Evolutionary conservation across 2,797 vertebrate genomes (phyloP).

Genomic region (Lagorchestes hirsutus): DNA sequence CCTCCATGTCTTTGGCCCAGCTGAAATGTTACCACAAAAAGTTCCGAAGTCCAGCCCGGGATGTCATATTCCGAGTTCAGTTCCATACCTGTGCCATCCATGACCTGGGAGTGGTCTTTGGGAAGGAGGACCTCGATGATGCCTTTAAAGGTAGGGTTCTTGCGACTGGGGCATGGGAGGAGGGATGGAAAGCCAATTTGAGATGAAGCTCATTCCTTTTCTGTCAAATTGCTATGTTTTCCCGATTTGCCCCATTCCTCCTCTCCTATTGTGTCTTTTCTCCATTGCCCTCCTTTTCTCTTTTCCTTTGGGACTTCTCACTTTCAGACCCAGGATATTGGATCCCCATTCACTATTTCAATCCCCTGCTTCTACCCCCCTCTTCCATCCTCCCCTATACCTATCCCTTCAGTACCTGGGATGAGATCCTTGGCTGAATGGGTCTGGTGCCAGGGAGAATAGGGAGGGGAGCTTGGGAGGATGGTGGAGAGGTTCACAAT

Average conservation of each 20-base stretch:
- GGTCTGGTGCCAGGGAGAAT: not conserved
- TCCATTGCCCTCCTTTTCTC: constrained; percentile 24
- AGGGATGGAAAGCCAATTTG: not conserved
- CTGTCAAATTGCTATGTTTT: not conserved
- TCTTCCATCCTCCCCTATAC: not conserved
- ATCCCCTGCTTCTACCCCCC: not conserved
- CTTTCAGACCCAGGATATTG: not conserved
- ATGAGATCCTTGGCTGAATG: not conserved
- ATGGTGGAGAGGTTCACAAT: not conserved
- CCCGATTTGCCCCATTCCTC: not conserved
- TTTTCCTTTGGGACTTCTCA: constrained; percentile 22
- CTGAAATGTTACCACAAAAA: constrained; percentile 99
- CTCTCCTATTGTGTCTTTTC: not conserved
- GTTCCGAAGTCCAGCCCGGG: constrained; percentile 92
- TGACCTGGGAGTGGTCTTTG: constrained; percentile 94
- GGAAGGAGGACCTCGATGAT: constrained; percentile 96
- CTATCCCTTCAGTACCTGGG: not conserved
- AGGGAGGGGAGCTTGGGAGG: not conserved
- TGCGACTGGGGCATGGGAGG: not conserved
- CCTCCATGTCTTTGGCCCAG: constrained; percentile 79
- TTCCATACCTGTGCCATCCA: constrained; percentile 98
- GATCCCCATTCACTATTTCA: not conserved
- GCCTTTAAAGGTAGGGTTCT: constrained; percentile 93
- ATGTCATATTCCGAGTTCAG: constrained; percentile 97
- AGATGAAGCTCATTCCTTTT: not conserved